A percentile compares a stretch with the other conserved stretches of the same genome.
These are phyloP conservation scores for Spilogale gracilis DNA, from an alignment of 2,113 vertebrate genomes.

Conservation along the genomic window DNA sequence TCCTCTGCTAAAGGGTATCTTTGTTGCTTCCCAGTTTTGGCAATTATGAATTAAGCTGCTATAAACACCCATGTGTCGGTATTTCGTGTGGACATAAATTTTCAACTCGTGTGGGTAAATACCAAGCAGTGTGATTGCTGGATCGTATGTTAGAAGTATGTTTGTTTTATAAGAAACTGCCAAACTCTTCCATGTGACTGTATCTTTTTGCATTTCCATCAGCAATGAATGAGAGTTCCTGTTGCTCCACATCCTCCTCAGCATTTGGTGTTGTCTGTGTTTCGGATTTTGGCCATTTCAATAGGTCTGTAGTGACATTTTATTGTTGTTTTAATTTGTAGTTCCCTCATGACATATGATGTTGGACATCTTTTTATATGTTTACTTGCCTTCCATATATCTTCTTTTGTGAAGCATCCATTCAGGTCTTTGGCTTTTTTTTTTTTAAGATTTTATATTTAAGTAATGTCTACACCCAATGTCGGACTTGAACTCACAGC, in stretches of 20 bases:
- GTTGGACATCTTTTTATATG: background rate
- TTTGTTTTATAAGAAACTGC: constrained; percentile 20
- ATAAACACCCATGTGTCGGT: background rate
- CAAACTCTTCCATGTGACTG: background rate
- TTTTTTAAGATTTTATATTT: background rate
- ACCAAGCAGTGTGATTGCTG: background rate
- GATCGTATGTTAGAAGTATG: background rate
- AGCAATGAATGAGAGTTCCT: background rate
- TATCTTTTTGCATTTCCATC: background rate
- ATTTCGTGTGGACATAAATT: background rate
- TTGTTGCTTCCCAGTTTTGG: background rate
- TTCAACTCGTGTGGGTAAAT: background rate
- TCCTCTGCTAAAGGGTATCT: background rate
- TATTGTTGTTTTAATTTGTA: background rate
- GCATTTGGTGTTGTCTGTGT: background rate
- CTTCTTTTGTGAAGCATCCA: background rate
- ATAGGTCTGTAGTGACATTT: background rate
- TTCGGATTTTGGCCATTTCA: background rate
- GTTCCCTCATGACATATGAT: background rate
- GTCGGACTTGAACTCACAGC: background rate
- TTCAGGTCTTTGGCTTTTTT: background rate
- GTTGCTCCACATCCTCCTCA: background rate
- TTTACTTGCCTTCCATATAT: background rate
- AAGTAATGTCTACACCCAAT: background rate
- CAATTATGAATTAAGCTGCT: background rate